Conservation (phyloP, 2,797 vertebrate genomes). For the Cephalopachus bancanus region DNA sequence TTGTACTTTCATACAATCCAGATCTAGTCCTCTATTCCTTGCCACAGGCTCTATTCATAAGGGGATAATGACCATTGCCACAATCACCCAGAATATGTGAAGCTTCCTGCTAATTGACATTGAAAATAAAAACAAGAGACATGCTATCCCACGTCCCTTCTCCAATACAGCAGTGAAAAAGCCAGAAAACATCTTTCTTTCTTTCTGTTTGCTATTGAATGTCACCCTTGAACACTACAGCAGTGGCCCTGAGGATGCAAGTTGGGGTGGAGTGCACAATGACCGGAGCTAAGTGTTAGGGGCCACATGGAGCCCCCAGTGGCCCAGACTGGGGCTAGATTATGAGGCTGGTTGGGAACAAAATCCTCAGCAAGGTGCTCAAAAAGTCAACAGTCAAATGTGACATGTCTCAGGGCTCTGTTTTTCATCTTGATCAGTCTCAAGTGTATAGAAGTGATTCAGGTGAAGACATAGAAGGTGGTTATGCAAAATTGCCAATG, state of each 20-base stretch:
- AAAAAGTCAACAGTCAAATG: neutral
- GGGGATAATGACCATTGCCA: neutral
- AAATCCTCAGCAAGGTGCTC: neutral
- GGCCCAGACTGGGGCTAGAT: neutral
- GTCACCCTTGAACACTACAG: neutral
- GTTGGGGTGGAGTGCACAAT: neutral
- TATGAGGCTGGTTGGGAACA: neutral
- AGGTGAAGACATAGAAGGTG: neutral
- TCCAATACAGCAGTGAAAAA: neutral
- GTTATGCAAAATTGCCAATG: slow-evolving; percentile 5
- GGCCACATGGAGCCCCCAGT: neutral
- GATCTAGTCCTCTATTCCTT: neutral
- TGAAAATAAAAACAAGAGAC: slow-evolving; percentile 24
- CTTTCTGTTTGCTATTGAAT: neutral
- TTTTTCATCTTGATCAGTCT: neutral
- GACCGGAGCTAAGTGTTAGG: neutral
- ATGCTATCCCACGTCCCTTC: neutral
- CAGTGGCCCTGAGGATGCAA: neutral
- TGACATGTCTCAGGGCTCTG: neutral
- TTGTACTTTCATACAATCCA: too few relatives aligned
- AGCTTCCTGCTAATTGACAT: neutral
- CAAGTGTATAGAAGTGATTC: neutral
- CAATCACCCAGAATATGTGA: neutral
- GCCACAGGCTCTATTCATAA: neutral
- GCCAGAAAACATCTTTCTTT: slow-evolving; percentile 7